Percentiles rank a stretch among this genome's conserved stretches.
phyloP scores from a whole-genome alignment of 2,888 invertebrate genomes.

The Psylliodes chrysocephalus region DNA sequence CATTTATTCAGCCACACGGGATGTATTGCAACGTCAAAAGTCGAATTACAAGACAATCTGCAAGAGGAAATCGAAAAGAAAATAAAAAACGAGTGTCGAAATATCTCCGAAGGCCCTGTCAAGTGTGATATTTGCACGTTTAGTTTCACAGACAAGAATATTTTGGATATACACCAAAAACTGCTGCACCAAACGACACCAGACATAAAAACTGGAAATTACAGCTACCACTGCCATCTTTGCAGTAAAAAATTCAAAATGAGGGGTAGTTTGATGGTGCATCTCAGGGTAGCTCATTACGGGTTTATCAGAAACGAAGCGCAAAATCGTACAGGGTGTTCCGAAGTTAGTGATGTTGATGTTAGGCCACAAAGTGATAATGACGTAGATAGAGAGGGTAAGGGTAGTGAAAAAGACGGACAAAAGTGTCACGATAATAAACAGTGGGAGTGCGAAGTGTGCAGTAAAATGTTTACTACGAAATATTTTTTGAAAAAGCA shows the following conservation, averaged over 20 bases:
- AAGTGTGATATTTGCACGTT: conserved; percentile 79
- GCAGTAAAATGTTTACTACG: conserved; percentile 85
- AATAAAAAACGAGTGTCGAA: conserved; percentile 42
- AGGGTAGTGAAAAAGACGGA: conserved; percentile 12
- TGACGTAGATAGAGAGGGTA: conserved; percentile 3
- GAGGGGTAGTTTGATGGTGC: conserved; percentile 84
- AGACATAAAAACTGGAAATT: conserved; percentile 58
- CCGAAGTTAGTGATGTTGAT: neutral
- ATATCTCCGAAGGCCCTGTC: conserved; percentile 23
- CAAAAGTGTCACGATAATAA: conserved; percentile 69
- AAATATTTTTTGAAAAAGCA: conserved; percentile 92
- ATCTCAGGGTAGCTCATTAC: conserved; percentile 79
- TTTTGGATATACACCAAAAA: conserved; percentile 79
- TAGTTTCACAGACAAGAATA: conserved; percentile 75
- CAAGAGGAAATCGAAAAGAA: conserved; percentile 51
- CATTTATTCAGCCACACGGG: conserved; percentile 73
- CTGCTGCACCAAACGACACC: conserved; percentile 70
- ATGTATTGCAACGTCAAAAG: neutral
- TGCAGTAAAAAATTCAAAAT: conserved; percentile 85
- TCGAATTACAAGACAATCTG: conserved; percentile 19
- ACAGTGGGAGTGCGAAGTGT: conserved; percentile 88
- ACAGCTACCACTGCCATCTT: conserved; percentile 75
- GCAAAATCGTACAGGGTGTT: neutral
- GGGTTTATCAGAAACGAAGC: conserved; percentile 63
- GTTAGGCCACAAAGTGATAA: neutral